Base-by-base conservation (phyloP, 2,113 vertebrate species). In the Saimiri boliviensis region DNA sequence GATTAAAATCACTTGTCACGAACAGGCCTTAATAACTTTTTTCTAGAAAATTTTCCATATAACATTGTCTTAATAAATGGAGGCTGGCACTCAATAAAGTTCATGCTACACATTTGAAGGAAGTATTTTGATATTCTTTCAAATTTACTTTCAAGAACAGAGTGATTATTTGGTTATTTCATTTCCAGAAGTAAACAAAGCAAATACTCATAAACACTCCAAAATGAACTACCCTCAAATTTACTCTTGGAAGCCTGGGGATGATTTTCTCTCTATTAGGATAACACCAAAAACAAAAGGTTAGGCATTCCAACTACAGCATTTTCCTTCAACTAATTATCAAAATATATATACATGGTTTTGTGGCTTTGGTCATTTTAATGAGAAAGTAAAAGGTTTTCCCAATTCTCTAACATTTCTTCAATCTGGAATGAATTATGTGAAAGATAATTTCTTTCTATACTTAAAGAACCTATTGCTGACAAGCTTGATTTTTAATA, bases 151-250 rank as follows among this genome's bases (percentile, higher is more conserved):
- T 70, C 84, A 37, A 73, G 76, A 94, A 80, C 5, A 49, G 12
- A 86, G 89, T 79, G 68, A 45, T 25, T 40, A 93, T 52, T 80
- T 73, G 71, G 10, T 60, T 88, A 77, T 63, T 95, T 40, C 27
- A 90, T 77, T 84, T 73, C 42, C 77, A 88, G 12, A 91, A 83
- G 25, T 73, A 95, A 95, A 73, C 83, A 47, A 93, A 74, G 80
- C 37, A 95, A 88, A 93, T 68, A 84, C 6, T 81, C 40, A 60
- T 23, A 49, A 93, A 93, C 27, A 86, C 19, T 83, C 90, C 19
- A 30, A 82, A 49, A 86, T 79, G 12, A 91, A 93, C 30, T 37
- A 49, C 11, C 45, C 35, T 71, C 82, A 91, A 56, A 79, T 45
- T 90, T 76, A 93, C 47, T 13, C n/a, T 20, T 32, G 23, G 47